Percentiles rank a stretch among this genome's conserved stretches.
phyloP scores from a whole-genome alignment of 2,113 vertebrate genomes.

The Platysteira castanea region DNA sequence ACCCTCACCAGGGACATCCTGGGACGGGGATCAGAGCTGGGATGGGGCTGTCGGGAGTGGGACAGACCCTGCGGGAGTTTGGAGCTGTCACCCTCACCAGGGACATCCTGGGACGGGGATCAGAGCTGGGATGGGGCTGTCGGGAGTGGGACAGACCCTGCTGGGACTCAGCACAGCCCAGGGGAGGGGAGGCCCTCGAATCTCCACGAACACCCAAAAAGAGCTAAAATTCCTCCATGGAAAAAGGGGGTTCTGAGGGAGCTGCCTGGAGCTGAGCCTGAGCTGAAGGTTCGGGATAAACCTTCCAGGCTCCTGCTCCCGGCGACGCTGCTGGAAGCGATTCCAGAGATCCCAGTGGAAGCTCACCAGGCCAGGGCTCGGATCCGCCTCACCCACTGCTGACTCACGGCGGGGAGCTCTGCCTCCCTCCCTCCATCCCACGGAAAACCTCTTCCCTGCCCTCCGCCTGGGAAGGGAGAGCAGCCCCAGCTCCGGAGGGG shows the following conservation, averaged over 20 bases:
- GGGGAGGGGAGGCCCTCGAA: accelerated
- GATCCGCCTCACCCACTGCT: background rate
- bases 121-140: background rate
- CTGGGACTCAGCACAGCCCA: background rate
- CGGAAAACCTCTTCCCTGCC: background rate
- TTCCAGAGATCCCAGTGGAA: background rate
- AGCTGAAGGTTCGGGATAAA: background rate
- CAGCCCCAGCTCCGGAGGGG: background rate
- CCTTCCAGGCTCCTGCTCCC: background rate
- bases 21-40: background rate
- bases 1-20: background rate
- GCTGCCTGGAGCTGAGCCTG: background rate
- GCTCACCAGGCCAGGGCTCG: background rate
- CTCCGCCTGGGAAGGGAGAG: background rate
- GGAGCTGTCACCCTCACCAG: background rate
- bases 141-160: background rate
- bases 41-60: background rate
- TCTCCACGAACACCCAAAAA: too few relatives aligned
- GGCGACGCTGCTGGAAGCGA: background rate
- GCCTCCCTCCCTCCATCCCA: background rate
- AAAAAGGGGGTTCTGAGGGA: background rate
- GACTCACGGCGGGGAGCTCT: background rate
- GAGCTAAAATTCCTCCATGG: background rate
- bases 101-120: background rate
- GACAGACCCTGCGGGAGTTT: too few relatives aligned